Base-by-base conservation (phyloP, 2,888 invertebrate genomes). In the Brachyopa scutellaris region DNA sequence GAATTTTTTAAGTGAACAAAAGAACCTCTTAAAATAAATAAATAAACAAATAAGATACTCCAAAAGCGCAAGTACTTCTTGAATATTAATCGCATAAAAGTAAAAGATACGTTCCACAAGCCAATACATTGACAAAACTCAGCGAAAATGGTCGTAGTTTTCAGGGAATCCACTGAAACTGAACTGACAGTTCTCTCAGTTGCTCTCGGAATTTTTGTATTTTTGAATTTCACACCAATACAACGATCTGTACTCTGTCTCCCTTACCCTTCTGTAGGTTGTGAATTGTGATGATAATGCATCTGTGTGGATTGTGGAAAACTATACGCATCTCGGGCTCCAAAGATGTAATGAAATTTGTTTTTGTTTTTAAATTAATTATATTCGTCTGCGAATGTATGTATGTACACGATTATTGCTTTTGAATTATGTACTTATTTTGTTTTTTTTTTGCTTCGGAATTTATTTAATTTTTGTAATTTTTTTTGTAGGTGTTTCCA, bases 401-500 rank as follows among this genome's bases (percentile, higher is more conserved):
- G 23, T 29, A 53, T 59, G 31, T 19, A 21, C 17, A 13, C 19
- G 70, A 70, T 70, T 64, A 15, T 57, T 64, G 5, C 11, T 45
- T 64, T 47, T 61, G 19, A 45, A 31, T 42, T 61, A 1, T 42
- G 11, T 17, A n/a, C 23, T 38, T 1, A 1, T 47, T n/a, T 9
- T 11, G 7, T 29, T 57, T 19, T 7, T 38, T 45, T 42, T 23
- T 23, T 26, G 15, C 33, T 66, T 66, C 31, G 13, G 8, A 42
- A 36, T 7, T 49, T 36, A 15, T 47, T 45, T 29, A 11, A 19
- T 45, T 31, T 13, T 19, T 31, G 23, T 33, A 17, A 7, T n/a
- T 21, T 51, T 13, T 53, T 53, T 69, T 74, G 74, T 80, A 80
- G 79, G 79, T 80, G 79, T 80, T 49, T 47, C 49, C 55, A 55